Evolutionary conservation across 2,113 vertebrate species (phyloP).

Genomic region (Aleadryas rufinucha): DNA sequence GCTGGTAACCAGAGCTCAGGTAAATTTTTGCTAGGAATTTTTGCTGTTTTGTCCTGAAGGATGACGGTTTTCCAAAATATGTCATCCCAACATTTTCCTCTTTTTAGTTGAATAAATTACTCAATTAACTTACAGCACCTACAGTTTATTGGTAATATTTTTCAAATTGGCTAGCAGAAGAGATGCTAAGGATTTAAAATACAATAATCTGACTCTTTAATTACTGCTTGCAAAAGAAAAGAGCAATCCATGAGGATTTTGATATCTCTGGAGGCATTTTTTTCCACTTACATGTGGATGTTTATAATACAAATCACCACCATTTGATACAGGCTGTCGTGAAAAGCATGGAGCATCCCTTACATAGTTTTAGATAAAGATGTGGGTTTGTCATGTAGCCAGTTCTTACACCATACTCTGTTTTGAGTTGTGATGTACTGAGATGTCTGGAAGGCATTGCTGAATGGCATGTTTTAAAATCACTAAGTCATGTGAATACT

Average conservation of each 20-base stretch:
- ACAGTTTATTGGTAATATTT: background rate
- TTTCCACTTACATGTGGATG: background rate
- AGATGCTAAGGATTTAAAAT: background rate
- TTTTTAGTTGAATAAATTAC: background rate
- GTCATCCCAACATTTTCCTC: background rate
- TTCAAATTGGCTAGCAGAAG: background rate
- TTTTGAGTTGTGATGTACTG: background rate
- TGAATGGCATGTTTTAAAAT: background rate
- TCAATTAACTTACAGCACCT: background rate
- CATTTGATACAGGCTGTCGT: background rate
- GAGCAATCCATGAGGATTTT: background rate
- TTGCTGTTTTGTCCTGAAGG: background rate
- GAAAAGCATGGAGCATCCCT: background rate
- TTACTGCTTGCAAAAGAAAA: background rate
- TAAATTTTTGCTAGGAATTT: background rate
- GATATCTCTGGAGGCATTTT: background rate
- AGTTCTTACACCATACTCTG: background rate
- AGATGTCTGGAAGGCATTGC: background rate
- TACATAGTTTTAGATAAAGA: background rate
- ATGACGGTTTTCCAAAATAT: background rate
- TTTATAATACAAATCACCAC: background rate
- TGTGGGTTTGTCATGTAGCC: background rate
- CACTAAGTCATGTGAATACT: background rate
- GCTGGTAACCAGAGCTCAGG: background rate
- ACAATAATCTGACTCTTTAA: background rate